These are phyloP conservation scores for Pissodes strobi DNA, from an alignment of 1,140 invertebrate genomes.

Conservation along the genomic window DNA sequence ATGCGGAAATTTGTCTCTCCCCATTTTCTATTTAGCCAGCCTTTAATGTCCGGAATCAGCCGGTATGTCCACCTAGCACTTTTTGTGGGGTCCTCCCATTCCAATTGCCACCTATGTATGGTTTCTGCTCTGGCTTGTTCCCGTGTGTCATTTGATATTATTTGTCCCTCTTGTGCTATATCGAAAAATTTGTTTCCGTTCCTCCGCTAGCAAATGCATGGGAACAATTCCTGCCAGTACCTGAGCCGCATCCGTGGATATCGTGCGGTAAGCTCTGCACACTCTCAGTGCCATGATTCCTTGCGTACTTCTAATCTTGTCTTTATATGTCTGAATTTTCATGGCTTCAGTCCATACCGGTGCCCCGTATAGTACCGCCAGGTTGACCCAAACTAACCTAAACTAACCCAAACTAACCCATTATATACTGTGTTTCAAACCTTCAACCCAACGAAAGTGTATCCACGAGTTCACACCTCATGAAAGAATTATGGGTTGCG, in stretches of 20 bases:
- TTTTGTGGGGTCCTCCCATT: not conserved
- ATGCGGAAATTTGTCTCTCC: not conserved
- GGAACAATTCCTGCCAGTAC: not conserved
- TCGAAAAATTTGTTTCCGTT: not conserved
- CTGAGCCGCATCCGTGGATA: too few species aligned
- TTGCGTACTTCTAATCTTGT: not conserved
- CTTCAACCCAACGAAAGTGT: too few species aligned
- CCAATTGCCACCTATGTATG: not conserved
- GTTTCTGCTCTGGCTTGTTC: not conserved
- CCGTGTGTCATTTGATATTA: too few species aligned
- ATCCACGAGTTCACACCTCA: too few species aligned
- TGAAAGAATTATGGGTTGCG: too few species aligned
- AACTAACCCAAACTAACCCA: too few species aligned
- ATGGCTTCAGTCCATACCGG: too few species aligned
- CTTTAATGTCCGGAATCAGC: not conserved
- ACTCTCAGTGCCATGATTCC: not conserved
- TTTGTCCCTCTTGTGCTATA: not conserved
- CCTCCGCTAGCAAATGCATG: not conserved
- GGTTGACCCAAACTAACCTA: too few species aligned
- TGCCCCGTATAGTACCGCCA: conserved; percentile 19
- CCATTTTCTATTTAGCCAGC: not conserved
- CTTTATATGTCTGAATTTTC: not conserved
- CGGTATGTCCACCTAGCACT: not conserved
- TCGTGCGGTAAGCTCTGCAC: too few species aligned
- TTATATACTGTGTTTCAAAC: too few species aligned